A percentile compares a stretch with the other conserved stretches of the same genome.
phyloP scores from a whole-genome alignment of 1,140 invertebrate genomes.

The Pemphigus obesinymphae region DNA sequence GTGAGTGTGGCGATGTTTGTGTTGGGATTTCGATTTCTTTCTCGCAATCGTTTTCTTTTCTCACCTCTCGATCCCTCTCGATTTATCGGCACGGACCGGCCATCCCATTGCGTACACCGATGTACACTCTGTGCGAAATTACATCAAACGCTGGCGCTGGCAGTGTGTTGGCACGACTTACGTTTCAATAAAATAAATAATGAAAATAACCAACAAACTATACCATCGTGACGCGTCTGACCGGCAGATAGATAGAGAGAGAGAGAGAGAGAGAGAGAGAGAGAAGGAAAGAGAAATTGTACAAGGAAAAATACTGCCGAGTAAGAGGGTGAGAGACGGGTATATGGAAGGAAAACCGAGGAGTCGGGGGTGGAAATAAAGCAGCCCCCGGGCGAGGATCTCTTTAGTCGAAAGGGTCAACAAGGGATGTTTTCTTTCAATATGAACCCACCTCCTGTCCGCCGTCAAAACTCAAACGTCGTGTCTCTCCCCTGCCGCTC shows the following conservation, averaged over 20 bases:
- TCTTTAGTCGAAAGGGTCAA: slow-evolving; percentile 39
- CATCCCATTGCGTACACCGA: neutral
- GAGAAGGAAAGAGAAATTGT: neutral
- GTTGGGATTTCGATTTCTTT: neutral
- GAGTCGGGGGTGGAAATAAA: neutral
- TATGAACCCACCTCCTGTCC: neutral
- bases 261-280: no score
- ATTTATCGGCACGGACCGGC: neutral
- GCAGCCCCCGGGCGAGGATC: slow-evolving; percentile 28
- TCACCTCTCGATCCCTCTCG: neutral
- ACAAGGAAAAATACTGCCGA: neutral
- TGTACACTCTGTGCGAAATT: neutral
- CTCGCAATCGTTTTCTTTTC: neutral
- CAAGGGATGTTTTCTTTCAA: slow-evolving; percentile 40
- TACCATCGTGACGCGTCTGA: neutral
- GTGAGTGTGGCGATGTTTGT: neutral
- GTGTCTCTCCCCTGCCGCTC: neutral
- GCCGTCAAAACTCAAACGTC: neutral
- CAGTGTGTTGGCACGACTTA: neutral
- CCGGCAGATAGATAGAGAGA: no score
- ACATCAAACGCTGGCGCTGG: slow-evolving; percentile 2
- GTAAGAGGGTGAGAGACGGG: no score
- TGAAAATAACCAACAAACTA: slow-evolving; percentile 26
- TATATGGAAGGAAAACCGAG: neutral
- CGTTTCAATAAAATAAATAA: slow-evolving; percentile 37